Evolutionary conservation across 1,140 invertebrate species (phyloP).

Genomic region (Brachystomella parvula): DNA sequence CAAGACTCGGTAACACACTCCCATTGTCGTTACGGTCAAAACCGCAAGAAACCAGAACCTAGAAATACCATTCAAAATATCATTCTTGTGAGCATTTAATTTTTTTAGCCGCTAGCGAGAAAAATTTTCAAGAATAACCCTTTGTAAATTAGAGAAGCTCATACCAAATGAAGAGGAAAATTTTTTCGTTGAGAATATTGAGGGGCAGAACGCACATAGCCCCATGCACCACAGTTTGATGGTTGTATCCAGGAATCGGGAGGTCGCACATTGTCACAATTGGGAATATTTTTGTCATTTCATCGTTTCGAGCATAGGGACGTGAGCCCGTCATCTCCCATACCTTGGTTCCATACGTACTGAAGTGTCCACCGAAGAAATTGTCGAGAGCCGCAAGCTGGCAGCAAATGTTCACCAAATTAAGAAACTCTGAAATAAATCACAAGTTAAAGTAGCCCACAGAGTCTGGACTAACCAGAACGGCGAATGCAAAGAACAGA

Average conservation of each 20-base stretch:
- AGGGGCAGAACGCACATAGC: conserved; percentile 59
- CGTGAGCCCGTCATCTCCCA: conserved; percentile 32
- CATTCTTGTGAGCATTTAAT: too few species aligned
- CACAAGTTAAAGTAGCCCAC: conserved; percentile 69
- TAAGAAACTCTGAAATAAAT: conserved; percentile 49
- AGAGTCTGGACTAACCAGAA: conserved; percentile 65
- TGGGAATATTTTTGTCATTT: conserved; percentile 35
- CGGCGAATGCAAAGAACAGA: conserved; percentile 68
- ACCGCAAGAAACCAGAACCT: conserved; percentile 1
- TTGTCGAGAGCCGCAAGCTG: conserved; percentile 43
- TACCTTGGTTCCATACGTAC: conserved; percentile 42
- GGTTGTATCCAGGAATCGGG: conserved; percentile 34
- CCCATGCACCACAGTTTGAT: conserved; percentile 30
- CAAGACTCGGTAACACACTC: background rate
- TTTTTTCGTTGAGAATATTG: conserved; percentile 74
- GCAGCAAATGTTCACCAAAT: conserved; percentile 42
- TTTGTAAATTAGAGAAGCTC: background rate
- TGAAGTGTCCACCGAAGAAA: conserved; percentile 43
- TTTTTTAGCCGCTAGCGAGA: too few species aligned
- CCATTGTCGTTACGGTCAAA: background rate
- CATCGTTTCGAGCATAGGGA: conserved; percentile 32
- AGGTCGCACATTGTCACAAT: conserved; percentile 57
- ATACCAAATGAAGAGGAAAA: conserved; percentile 66
- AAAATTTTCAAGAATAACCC: background rate
- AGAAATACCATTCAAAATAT: background rate